These are phyloP conservation scores for Xanthia icteritia DNA, from an alignment of 2,888 invertebrate species.

Conservation along the genomic window DNA sequence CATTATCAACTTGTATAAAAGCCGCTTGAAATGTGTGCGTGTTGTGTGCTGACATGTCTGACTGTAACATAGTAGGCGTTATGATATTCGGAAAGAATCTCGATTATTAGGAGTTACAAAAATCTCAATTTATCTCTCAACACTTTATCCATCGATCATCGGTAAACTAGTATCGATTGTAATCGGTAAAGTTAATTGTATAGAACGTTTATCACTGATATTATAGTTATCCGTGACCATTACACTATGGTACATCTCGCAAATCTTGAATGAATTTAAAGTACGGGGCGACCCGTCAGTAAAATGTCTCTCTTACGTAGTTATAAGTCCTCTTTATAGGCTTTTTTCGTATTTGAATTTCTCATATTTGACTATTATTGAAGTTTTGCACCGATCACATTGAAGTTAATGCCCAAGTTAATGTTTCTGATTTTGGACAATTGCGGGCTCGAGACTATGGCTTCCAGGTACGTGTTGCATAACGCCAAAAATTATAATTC, in stretches of 20 bases:
- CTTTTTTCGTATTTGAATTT: constrained; percentile 71
- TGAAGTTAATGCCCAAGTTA: constrained; percentile 75
- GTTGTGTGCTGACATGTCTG: constrained; percentile 66
- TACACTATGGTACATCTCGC: constrained; percentile 46
- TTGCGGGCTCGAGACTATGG: constrained; percentile 64
- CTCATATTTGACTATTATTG: constrained; percentile 74
- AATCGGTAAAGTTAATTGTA: constrained; percentile 48
- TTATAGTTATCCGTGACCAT: constrained; percentile 45
- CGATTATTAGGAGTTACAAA: constrained; percentile 54
- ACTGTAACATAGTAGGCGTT: constrained; percentile 69
- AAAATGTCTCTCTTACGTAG: constrained; percentile 74
- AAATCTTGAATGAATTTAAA: constrained; percentile 64
- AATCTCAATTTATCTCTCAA: constrained; percentile 60
- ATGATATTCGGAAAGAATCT: constrained; percentile 72
- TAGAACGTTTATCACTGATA: constrained; percentile 52
- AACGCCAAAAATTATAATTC: constrained; percentile 17
- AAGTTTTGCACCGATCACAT: constrained; percentile 77
- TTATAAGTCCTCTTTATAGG: constrained; percentile 74
- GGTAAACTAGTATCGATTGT: constrained; percentile 50
- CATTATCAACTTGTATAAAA: constrained; percentile 64
- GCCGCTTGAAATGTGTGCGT: constrained; percentile 63
- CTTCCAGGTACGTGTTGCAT: constrained; percentile 25
- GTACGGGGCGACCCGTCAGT: constrained; percentile 65
- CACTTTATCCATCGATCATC: constrained; percentile 41
- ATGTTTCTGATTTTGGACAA: constrained; percentile 72